These are phyloP conservation scores for Drosophila fuyamai DNA, from an alignment of 1,140 invertebrate species.

Conservation along the genomic window DNA sequence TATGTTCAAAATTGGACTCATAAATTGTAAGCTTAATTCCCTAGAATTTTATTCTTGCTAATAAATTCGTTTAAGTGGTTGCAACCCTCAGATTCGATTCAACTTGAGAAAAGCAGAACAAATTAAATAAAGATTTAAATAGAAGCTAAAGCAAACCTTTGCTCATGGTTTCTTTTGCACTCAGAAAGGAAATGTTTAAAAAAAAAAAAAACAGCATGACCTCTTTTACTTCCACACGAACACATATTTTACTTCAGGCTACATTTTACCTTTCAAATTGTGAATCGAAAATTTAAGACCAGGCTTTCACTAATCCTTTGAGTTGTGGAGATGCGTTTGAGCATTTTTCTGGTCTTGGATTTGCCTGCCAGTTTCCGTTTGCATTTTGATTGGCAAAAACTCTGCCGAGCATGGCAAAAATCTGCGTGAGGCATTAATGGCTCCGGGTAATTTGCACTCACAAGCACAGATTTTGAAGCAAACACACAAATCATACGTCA, in stretches of 20 bases:
- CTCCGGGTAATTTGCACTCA: slow-evolving; percentile 18
- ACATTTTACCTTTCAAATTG: slow-evolving; percentile 30
- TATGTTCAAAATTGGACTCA: too few relatives aligned
- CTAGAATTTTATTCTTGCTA: neutral
- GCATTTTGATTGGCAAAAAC: slow-evolving; percentile 11
- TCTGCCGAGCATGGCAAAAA: slow-evolving; percentile 8
- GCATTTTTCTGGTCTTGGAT: slow-evolving; percentile 25
- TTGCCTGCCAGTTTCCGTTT: slow-evolving; percentile 14
- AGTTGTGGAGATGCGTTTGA: slow-evolving; percentile 19
- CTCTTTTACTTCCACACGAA: slow-evolving; percentile 17
- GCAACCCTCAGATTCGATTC: neutral
- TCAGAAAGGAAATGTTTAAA: neutral
- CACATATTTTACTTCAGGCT: slow-evolving; percentile 9
- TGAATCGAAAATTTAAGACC: slow-evolving; percentile 20
- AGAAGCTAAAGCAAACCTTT: neutral
- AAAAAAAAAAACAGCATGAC: slow-evolving; percentile 2
- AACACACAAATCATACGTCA: slow-evolving; percentile 67
- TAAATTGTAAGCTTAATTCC: neutral
- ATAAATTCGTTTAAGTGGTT: neutral
- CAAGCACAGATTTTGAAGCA: slow-evolving; percentile 16
- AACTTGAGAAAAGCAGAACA: neutral
- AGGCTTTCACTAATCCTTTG: slow-evolving; percentile 12
- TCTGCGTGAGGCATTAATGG: slow-evolving; percentile 37
- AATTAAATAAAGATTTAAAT: neutral
- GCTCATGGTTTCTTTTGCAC: neutral